phyloP scores from a whole-genome alignment of 1,140 invertebrate species.

The Drosophila navojoa region DNA sequence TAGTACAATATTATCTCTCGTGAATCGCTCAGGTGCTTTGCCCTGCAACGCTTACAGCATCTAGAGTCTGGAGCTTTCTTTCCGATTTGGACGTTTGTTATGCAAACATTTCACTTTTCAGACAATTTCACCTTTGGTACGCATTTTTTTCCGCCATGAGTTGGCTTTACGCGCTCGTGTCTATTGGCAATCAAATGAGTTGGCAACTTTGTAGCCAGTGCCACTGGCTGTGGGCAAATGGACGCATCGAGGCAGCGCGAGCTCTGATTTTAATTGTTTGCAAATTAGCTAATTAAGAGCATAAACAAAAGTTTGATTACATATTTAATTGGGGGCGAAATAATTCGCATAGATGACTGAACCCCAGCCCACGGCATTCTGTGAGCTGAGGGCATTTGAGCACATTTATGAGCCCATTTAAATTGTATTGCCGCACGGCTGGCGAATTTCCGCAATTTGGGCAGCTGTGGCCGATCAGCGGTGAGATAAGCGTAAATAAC shows the following conservation, averaged over 20 bases:
- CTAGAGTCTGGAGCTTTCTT: background rate
- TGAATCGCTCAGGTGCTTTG: background rate
- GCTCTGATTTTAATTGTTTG: conserved; percentile 68
- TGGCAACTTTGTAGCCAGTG: conserved; percentile 49
- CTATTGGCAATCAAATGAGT: conserved; percentile 74
- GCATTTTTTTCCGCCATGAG: conserved; percentile 38
- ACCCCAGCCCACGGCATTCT: conserved; percentile 12
- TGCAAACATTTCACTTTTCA: conserved; percentile 46
- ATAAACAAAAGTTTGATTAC: conserved; percentile 57
- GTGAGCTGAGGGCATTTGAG: conserved; percentile 7
- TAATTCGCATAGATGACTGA: conserved; percentile 41
- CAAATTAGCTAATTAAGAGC: conserved; percentile 76
- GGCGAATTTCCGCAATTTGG: conserved; percentile 71
- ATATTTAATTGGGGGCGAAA: conserved; percentile 49
- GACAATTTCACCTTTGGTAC: conserved; percentile 45
- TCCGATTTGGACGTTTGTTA: background rate
- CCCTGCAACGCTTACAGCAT: background rate
- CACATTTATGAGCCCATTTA: conserved; percentile 53
- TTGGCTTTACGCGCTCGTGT: conserved; percentile 35
- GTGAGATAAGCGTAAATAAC: conserved; percentile 44
- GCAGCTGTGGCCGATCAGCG: conserved; percentile 28
- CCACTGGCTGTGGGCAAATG: conserved; percentile 27
- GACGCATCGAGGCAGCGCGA: conserved; percentile 31
- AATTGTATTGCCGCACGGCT: conserved; percentile 40
- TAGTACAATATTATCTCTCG: too few relatives aligned